Base-by-base conservation (phyloP, 2,888 invertebrate species). In the Acleris emargana region DNA sequence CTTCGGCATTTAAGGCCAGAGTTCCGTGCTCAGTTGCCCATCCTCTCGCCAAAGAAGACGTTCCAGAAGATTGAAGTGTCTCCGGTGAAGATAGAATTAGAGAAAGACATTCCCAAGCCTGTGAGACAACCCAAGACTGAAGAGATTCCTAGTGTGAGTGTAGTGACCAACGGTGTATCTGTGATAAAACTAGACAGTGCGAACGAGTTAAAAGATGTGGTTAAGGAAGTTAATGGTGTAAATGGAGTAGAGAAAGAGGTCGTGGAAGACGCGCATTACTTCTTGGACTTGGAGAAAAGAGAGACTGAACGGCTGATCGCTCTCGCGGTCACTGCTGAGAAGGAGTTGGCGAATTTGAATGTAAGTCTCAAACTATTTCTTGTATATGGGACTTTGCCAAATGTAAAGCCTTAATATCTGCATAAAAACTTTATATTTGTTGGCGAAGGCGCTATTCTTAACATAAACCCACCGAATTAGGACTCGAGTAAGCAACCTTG, bases 1-100 rank as follows among this genome's bases (percentile, higher is more conserved):
- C 84, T 97, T 69, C 94, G 97, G 84, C 97, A 97, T 86, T 87
- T 97, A 68, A 93, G 97, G 78, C 96, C 97, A 0, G 97, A 97
- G 80, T 97, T 97, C 82, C 93, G 97, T 22, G 97, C 97, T 0
- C 97, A 97, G 80, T 87, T 97, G 71, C 96, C 96, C 0, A 94
- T 95, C 20, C 85, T 94, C 42, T 95, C 94, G 43, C 94, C 95
- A 25, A 95, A 95, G 86, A 89, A 91, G 76, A 79, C 81, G 73
- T 61, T 81, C 7, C 25, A n/a, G 4, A 91, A 87, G 69, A 71
- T 78, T 13, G 90, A 89, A 49, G 64, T 82, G 22, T 89, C 88
- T 1, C 89, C 89, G 1, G 82, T 83, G 57, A 89, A 89, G 71
- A 38, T 38, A 38, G 38, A 38, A 38, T 9, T 38, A 38, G 73